These are phyloP conservation scores for Acrossocheilus fasciatus DNA, from an alignment of 2,797 vertebrate genomes.

Conservation along the genomic window DNA sequence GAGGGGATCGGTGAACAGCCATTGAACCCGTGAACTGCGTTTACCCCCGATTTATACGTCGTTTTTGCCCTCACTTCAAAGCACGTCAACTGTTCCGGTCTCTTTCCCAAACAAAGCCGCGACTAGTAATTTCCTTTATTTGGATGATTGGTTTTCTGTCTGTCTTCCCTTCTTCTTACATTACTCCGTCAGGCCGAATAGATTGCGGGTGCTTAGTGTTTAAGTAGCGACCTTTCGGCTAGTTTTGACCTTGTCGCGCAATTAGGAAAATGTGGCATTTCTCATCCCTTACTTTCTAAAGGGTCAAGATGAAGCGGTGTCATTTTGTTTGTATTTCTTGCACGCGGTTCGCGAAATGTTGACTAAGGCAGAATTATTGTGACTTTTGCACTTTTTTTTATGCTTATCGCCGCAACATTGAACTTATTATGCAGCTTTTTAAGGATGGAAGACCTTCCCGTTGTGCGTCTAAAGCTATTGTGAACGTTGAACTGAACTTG, in stretches of 20 bases:
- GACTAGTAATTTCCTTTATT: slow-evolving; percentile 54
- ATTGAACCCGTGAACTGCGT: slow-evolving; percentile 81
- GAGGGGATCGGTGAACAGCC: slow-evolving; percentile 72
- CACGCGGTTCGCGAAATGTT: neutral
- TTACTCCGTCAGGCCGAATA: slow-evolving; percentile 30
- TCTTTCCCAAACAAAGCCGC: slow-evolving; percentile 46
- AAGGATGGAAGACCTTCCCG: neutral
- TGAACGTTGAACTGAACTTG: slow-evolving; percentile 78
- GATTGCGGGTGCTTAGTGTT: slow-evolving; percentile 20
- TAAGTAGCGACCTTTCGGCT: slow-evolving; percentile 27
- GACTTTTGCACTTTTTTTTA: neutral
- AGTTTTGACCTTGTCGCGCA: slow-evolving; percentile 26
- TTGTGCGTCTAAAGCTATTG: neutral
- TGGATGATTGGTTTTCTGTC: slow-evolving; percentile 49
- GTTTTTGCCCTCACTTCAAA: slow-evolving; percentile 53
- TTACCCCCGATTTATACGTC: slow-evolving; percentile 70
- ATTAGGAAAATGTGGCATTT: slow-evolving; percentile 33
- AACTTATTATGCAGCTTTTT: neutral
- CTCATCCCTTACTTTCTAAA: slow-evolving; percentile 26
- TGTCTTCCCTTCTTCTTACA: slow-evolving; percentile 32
- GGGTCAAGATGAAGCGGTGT: neutral
- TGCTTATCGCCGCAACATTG: neutral
- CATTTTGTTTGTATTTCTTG: neutral
- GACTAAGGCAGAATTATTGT: neutral
- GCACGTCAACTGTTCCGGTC: slow-evolving; percentile 53